Conservation (phyloP, 2,888 invertebrate species). For the Acleris emargana region DNA sequence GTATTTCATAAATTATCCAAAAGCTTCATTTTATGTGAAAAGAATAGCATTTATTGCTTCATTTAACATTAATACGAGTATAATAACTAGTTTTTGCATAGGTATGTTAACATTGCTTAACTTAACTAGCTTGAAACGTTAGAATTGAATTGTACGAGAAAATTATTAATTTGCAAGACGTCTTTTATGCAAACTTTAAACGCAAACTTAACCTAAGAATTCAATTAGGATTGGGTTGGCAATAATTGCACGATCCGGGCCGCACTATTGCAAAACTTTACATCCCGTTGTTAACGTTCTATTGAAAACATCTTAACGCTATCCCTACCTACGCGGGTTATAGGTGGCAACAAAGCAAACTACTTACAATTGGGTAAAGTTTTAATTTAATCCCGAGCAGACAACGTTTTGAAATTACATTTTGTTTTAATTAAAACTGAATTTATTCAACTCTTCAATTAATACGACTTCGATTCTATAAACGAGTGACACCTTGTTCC, state of each 20-base stretch:
- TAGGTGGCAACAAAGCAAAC: constrained; percentile 72
- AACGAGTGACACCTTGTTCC: constrained; percentile 26
- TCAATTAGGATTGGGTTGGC: constrained; percentile 76
- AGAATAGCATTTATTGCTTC: too few species aligned
- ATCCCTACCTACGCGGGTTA: constrained; percentile 65
- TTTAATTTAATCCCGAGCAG: constrained; percentile 72
- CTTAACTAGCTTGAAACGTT: constrained; percentile 42
- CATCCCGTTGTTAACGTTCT: constrained; percentile 73
- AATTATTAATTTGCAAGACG: constrained; percentile 68
- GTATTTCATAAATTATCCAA: too few species aligned
- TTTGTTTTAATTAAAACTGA: constrained; percentile 52
- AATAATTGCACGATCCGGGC: constrained; percentile 74
- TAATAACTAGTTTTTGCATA: not conserved
- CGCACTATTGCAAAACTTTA: constrained; percentile 76
- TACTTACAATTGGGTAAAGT: constrained; percentile 70
- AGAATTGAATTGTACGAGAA: constrained; percentile 55
- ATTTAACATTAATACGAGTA: too few species aligned
- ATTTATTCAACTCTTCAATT: constrained; percentile 48
- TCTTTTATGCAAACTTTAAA: constrained; percentile 73
- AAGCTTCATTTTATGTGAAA: too few species aligned
- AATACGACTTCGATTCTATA: constrained; percentile 27
- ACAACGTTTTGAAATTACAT: constrained; percentile 66
- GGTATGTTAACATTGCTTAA: not conserved
- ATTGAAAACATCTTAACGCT: constrained; percentile 77
- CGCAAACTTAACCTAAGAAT: constrained; percentile 77